Percentiles rank a stretch among this genome's conserved stretches.
Conservation (phyloP, 2,797 vertebrate species). For the Enteromius afrohamiltoni region DNA sequence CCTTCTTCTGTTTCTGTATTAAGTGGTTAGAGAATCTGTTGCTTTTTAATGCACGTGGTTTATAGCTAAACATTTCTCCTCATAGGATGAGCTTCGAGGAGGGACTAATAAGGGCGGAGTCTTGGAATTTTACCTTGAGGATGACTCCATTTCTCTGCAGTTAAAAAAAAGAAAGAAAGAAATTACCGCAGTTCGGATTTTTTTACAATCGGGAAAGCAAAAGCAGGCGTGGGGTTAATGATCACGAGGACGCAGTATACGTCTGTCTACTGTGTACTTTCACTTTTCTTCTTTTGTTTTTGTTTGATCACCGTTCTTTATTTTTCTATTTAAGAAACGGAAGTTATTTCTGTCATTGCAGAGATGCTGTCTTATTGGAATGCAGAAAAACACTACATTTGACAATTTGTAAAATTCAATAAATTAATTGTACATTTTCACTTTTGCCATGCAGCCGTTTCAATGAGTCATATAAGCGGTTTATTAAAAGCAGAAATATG, state of each 20-base stretch:
- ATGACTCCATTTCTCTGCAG: not conserved
- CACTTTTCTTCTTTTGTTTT: not conserved
- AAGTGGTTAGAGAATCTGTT: not conserved
- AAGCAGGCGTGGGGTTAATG: no score
- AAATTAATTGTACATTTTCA: not conserved
- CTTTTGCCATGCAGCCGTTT: not conserved
- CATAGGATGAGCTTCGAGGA: not conserved
- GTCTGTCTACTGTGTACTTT: not conserved
- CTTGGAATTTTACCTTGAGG: not conserved
- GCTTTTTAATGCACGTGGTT: slow-evolving; percentile 9
- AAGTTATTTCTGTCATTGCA: not conserved
- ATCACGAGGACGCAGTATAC: no score
- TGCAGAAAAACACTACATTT: not conserved
- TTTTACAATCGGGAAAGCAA: no score
- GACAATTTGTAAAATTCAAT: not conserved
- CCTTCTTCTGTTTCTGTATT: not conserved
- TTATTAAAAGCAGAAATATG: not conserved
- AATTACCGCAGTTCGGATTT: not conserved
- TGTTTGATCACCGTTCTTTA: not conserved
- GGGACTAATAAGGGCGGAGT: not conserved
- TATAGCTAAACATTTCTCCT: not conserved
- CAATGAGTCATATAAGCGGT: not conserved
- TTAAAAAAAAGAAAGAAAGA: not conserved
- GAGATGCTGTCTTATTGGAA: not conserved
- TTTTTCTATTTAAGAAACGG: not conserved